Conservation (phyloP, 2,113 vertebrate genomes). For the Chloebia gouldiae region DNA sequence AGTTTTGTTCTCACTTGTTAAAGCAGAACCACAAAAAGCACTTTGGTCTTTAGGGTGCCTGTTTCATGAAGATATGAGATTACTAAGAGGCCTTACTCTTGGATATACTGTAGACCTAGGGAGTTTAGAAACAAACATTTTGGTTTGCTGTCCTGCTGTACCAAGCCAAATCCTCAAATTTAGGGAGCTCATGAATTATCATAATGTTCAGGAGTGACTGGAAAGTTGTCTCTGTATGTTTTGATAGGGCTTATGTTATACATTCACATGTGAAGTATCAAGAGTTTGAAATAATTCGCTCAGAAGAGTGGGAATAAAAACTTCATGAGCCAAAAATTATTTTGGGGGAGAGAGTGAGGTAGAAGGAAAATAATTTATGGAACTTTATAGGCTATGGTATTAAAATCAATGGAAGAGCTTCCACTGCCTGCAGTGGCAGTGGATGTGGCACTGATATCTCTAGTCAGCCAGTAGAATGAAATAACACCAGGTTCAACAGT, state of each 20-base stretch:
- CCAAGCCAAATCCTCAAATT: neutral
- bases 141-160: neutral
- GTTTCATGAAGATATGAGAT: neutral
- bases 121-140: neutral
- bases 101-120: neutral
- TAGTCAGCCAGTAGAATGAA: neutral
- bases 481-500: neutral
- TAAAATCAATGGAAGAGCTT: neutral
- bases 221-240: neutral
- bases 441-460: neutral
- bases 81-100: neutral
- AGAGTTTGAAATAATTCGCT: neutral
- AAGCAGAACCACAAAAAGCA: neutral
- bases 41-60: neutral
- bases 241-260: neutral
- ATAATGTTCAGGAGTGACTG: neutral
- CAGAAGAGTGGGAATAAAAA: neutral
- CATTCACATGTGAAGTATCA: neutral
- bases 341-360: neutral
- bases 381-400: neutral
- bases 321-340: neutral
- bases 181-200: neutral
- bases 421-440: neutral
- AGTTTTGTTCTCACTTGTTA: neutral
- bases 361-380: neutral